Evolutionary conservation across 2,797 vertebrate genomes (phyloP).

Genomic region (Poecilia wingei): DNA sequence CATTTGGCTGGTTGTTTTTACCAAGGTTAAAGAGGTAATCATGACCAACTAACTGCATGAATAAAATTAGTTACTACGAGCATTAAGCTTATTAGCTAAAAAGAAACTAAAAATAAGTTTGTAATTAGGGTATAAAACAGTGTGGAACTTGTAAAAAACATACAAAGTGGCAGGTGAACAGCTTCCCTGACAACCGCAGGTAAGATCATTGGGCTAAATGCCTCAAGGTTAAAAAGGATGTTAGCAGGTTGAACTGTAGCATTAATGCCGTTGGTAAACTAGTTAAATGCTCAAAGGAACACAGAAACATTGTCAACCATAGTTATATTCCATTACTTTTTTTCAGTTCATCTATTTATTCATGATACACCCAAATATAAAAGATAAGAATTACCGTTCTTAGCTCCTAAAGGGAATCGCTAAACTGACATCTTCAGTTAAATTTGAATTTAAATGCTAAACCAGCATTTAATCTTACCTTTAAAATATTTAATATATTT

Average conservation of each 20-base stretch:
- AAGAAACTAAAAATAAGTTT: neutral
- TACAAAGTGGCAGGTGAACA: neutral
- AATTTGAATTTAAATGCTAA: neutral
- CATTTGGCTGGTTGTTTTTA: neutral
- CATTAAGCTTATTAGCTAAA: neutral
- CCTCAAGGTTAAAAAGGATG: neutral
- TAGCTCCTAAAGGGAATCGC: neutral
- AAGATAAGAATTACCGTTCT: neutral
- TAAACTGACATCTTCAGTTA: neutral
- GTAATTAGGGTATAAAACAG: neutral
- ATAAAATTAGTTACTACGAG: neutral
- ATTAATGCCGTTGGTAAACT: neutral
- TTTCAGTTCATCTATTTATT: neutral
- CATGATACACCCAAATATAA: neutral
- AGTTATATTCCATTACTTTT: neutral
- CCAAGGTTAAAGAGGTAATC: neutral
- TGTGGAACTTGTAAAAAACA: neutral
- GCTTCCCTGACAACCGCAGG: neutral
- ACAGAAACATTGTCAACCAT: neutral
- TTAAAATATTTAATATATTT: neutral
- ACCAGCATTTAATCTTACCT: neutral
- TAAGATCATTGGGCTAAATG: neutral
- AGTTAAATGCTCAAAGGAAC: neutral
- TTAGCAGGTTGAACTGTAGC: neutral
- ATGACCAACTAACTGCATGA: neutral